phyloP scores from a whole-genome alignment of 2,113 vertebrate species.

The Taurulus bubalis region DNA sequence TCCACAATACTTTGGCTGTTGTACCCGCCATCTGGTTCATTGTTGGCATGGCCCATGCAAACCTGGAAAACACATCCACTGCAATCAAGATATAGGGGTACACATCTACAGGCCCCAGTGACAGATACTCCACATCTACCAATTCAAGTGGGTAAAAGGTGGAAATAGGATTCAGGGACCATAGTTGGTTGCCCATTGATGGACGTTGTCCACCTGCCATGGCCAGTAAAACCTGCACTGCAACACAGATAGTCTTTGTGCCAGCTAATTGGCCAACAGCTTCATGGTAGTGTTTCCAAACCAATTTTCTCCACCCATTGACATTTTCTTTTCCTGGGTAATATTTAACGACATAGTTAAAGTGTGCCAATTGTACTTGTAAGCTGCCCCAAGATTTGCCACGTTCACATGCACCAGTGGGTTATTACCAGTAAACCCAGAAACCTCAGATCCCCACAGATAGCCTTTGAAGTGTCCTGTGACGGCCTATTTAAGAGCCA shows the following conservation, averaged over 20 bases:
- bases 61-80: not conserved
- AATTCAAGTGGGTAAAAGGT: not conserved
- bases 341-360: not conserved
- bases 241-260: not conserved
- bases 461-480: not conserved
- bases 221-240: not conserved
- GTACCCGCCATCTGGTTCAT: not conserved
- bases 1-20: not conserved
- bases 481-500: not conserved
- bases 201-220: not conserved
- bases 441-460: not conserved
- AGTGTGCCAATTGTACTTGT: not conserved
- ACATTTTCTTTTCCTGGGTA: not conserved
- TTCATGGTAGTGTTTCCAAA: not conserved
- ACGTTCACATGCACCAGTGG: no score
- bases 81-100: not conserved
- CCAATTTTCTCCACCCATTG: not conserved
- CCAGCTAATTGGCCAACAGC: not conserved
- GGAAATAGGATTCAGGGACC: not conserved
- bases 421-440: not conserved
- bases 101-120: not conserved
- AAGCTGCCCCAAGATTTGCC: not conserved
- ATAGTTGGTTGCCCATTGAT: not conserved
- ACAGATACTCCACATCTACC: not conserved
- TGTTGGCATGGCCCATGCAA: not conserved